Evolutionary conservation across 1,140 invertebrate genomes (phyloP).

Genomic region (Leptopilina boulardi): DNA sequence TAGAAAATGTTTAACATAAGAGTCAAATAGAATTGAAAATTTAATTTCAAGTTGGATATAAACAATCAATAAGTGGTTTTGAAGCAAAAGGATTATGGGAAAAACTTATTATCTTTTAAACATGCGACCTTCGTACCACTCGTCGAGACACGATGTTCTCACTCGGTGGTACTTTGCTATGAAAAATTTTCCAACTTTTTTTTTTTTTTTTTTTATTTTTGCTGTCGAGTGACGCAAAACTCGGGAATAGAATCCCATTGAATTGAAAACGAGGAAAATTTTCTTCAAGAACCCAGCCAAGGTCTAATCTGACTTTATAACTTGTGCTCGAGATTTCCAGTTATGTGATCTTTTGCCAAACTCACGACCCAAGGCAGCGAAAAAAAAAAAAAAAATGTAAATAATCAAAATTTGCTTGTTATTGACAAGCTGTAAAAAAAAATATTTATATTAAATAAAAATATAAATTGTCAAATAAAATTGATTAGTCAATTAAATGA

Average conservation of each 20-base stretch:
- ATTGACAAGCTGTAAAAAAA: too few species aligned
- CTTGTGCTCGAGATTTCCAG: conserved; percentile 20
- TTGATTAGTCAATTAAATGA: too few species aligned
- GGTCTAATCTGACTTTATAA: conserved; percentile 49
- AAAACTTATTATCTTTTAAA: neutral
- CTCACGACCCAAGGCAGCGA: neutral
- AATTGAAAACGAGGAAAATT: conserved; percentile 40
- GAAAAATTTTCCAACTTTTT: conserved; percentile 11
- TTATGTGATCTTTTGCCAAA: neutral
- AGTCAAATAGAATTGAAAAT: too few species aligned
- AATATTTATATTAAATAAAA: neutral
- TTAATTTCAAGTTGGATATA: too few species aligned
- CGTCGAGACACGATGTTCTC: neutral
- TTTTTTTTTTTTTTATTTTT: neutral
- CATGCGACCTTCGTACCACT: neutral
- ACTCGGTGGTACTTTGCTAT: neutral
- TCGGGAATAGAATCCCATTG: conserved; percentile 25
- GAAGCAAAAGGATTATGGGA: too few species aligned
- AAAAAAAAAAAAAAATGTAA: neutral
- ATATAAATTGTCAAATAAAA: too few species aligned
- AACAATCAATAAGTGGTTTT: too few species aligned
- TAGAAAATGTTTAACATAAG: too few species aligned
- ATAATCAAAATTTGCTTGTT: neutral
- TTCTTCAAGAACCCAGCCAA: neutral
- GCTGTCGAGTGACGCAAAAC: neutral